Evolutionary conservation across 2,113 vertebrate genomes (phyloP), one percentile per base, ranked within the genome.

Genomic region (Ammospiza caudacuta): DNA sequence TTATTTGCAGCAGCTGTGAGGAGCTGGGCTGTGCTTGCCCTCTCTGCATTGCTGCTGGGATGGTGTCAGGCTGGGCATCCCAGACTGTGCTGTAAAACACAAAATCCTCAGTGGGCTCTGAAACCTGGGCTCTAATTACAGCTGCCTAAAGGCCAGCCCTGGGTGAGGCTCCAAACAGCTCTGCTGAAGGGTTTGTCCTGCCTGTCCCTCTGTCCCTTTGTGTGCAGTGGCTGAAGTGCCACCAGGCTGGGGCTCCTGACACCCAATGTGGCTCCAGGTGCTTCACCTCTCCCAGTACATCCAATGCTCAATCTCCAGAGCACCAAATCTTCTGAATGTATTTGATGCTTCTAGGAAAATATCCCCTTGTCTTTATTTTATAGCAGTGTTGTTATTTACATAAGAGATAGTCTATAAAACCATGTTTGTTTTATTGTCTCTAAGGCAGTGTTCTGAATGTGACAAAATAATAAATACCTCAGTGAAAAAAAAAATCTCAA

Each of bases 401-500:
- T 29, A n/a, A 51, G 87, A 85, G 84, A n/a, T 21, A 66, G 43
- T 79, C 66, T 57, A 52, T 87, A 76, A 92, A 93, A 62, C 43
- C 27, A 9, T 47, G 54, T 76, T 89, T 69, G 47, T 77, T 92
- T 86, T 91, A 72, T 70, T 91, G 64, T 79, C 87, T 74, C 28
- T 44, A 84, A 95, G 95, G 89, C 46, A 6, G 52, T 82, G 86
- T 63, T 97, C 91, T 94, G 83, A 78, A 61, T 87, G 90, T 58
- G 80, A 69, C 95, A 92, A 87, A 85, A 82, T 63, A 85, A 87
- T 82, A 63, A 82, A 84, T 59, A 57, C 39, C 39, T 44, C 2
- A 6, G 43, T 59, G 43, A 25, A 84, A 90, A 76, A 76, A 76
- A 87, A 74, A 58, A 41, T 10, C 28, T 96, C 87, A 35, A 1